These are phyloP conservation scores for Pseudococcus longispinus DNA, from an alignment of 2,888 invertebrate genomes.

Conservation along the genomic window DNA sequence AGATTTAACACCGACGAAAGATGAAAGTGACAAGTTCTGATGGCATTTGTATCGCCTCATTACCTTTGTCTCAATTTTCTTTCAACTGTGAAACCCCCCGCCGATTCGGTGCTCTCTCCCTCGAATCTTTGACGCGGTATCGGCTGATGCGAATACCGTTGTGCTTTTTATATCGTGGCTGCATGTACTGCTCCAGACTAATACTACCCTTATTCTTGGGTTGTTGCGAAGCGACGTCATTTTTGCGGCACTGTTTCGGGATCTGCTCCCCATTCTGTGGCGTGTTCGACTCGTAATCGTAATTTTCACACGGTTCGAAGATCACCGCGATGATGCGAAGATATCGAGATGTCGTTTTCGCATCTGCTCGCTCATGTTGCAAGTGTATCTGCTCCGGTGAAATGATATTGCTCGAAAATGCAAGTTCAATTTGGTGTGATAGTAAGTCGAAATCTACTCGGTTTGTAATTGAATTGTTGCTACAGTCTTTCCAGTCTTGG, in stretches of 20 bases:
- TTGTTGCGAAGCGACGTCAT: not conserved
- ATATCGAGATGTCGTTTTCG: not conserved
- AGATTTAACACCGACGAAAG: slow-evolving; percentile 54
- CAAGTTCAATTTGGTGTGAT: too few species aligned
- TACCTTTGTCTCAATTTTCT: slow-evolving; percentile 57
- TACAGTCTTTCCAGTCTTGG: too few species aligned
- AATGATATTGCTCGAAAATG: too few species aligned
- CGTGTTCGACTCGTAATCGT: not conserved
- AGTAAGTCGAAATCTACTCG: too few species aligned
- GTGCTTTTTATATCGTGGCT: not conserved
- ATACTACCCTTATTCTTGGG: not conserved
- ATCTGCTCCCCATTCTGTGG: not conserved
- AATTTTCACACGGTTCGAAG: not conserved
- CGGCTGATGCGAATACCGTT: not conserved
- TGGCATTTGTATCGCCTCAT: slow-evolving; percentile 58
- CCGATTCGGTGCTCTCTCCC: not conserved
- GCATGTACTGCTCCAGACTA: not conserved
- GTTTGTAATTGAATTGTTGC: too few species aligned
- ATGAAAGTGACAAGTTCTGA: slow-evolving; percentile 57
- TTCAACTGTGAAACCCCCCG: slow-evolving; percentile 47
- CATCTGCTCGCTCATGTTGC: too few species aligned
- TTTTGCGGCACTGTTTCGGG: not conserved
- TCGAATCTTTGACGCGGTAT: not conserved
- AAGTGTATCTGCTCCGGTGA: too few species aligned
- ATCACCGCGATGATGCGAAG: not conserved